A percentile compares a stretch with the other conserved stretches of the same genome.
phyloP scores from a whole-genome alignment of 2,797 vertebrate species.

The Odontamblyopus rebecca region DNA sequence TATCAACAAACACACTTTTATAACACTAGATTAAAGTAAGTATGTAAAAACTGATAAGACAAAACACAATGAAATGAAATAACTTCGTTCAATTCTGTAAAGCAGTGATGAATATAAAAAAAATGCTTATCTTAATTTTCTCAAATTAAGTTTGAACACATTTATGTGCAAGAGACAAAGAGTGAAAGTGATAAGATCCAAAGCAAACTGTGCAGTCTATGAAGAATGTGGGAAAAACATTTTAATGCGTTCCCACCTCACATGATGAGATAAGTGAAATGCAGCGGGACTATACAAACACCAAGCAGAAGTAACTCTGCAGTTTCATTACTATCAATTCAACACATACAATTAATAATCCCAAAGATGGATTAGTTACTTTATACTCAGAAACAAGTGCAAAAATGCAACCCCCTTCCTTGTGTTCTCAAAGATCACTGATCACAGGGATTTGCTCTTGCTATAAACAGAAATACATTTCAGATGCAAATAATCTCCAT shows the following conservation, averaged over 20 bases:
- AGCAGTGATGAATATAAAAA: conserved; percentile 6
- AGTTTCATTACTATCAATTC: background rate
- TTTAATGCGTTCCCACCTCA: conserved; percentile 15
- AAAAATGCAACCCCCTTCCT: no score
- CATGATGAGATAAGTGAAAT: conserved; percentile 39
- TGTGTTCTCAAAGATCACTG: background rate
- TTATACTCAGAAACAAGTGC: no score
- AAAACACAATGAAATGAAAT: conserved; percentile 3
- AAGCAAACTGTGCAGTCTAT: conserved; percentile 42
- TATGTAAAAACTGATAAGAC: background rate
- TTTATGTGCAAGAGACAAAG: conserved; percentile 4
- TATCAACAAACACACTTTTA: conserved; percentile 7
- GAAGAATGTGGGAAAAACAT: conserved; percentile 21
- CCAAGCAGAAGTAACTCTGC: conserved; percentile 41
- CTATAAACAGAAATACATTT: background rate
- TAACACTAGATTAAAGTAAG: conserved; percentile 8
- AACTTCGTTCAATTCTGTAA: conserved; percentile 8
- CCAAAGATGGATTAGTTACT: background rate
- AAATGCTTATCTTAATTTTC: conserved; percentile 6
- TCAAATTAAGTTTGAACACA: conserved; percentile 14
- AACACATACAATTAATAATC: background rate
- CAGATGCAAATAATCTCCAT: background rate
- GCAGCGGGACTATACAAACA: conserved; percentile 49
- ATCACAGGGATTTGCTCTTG: background rate
- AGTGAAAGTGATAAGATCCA: conserved; percentile 32